Evolutionary conservation across 2,113 vertebrate species (phyloP), one percentile per base, ranked within the genome.

Genomic region (Lagopus leucura): DNA sequence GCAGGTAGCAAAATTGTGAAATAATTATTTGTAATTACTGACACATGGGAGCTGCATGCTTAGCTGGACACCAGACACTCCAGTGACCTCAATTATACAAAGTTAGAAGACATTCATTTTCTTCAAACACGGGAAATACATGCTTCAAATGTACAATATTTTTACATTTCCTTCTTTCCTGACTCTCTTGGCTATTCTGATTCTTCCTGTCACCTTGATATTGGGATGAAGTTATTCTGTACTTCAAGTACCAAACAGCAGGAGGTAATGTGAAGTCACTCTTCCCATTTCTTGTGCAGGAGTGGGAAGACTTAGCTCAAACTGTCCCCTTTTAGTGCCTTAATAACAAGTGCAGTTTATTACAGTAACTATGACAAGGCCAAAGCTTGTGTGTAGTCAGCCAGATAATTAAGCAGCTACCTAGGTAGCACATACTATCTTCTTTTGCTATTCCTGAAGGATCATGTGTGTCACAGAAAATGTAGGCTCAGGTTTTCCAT

Each of bases 261-360:
- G 0, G 1, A 74, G 32, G 10, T 43, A 57, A 71, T 0, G 0
- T 47, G 32, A 74, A 89, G 18, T 13, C 24, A 48, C 4, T 9
- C 32, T 81, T 71, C 13, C 13, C 10, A 4, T 38, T 82, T 40
- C 38, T 63, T 67, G 47, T 36, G 64, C 1, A 48, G 28, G 38
- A 90, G 17, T n/a, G 25, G 30, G 79, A 82, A 19, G 42, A 7
- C 6, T 82, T n/a, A 80, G 24, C 6, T 58, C 32, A 87, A 24
- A 34, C 36, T 87, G 27, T 36, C 36, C 4, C 16, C 21, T 80
- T 88, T 50, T 45, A 30, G 28, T 66, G 66, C 28, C 21, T n/a
- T 76, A 6, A 50, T 18, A 60, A 13, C 32, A 15, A 7, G 15
- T 73, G 45, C 8, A 48, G 24, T 79, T 84, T 58, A 4, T 58